Evolutionary conservation across 2,797 vertebrate genomes (phyloP).

Genomic region (Periophthalmus magnuspinnatus): DNA sequence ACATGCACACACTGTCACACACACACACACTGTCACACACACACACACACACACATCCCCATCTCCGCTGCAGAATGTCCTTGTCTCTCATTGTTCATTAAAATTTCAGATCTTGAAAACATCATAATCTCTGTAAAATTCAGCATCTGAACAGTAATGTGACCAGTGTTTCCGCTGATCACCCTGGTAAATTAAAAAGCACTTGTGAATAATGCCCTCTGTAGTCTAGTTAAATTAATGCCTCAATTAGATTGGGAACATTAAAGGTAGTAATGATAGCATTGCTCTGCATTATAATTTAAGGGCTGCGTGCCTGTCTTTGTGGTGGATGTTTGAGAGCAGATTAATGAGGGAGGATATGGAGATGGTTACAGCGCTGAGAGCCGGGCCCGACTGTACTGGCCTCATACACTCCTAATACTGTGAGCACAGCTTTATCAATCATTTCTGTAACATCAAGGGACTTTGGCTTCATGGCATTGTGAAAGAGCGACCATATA

Average conservation of each 20-base stretch:
- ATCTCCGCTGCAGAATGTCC: background rate
- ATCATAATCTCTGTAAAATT: conserved; percentile 25
- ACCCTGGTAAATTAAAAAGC: conserved; percentile 77
- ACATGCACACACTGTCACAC: background rate
- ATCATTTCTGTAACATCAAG: conserved; percentile 52
- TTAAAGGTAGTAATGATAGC: conserved; percentile 83
- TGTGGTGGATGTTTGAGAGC: conserved; percentile 75
- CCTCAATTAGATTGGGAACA: conserved; percentile 84
- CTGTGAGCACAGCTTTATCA: conserved; percentile 54
- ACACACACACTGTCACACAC: background rate
- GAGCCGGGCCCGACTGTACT: conserved; percentile 55
- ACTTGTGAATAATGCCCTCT: conserved; percentile 80
- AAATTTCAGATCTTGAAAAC: conserved; percentile 6
- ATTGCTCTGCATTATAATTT: conserved; percentile 81
- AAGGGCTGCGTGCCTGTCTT: conserved; percentile 76
- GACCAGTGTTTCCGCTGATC: conserved; percentile 68
- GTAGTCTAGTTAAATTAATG: conserved; percentile 80
- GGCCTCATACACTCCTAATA: conserved; percentile 50
- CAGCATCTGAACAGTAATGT: background rate
- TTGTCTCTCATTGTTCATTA: background rate
- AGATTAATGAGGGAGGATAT: conserved; percentile 78
- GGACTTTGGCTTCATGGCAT: conserved; percentile 7
- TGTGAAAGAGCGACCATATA: background rate
- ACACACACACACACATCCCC: background rate
- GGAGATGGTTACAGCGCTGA: conserved; percentile 64